Base-by-base conservation (phyloP, 2,888 invertebrate genomes). In the Rotaria magnacalcarata region DNA sequence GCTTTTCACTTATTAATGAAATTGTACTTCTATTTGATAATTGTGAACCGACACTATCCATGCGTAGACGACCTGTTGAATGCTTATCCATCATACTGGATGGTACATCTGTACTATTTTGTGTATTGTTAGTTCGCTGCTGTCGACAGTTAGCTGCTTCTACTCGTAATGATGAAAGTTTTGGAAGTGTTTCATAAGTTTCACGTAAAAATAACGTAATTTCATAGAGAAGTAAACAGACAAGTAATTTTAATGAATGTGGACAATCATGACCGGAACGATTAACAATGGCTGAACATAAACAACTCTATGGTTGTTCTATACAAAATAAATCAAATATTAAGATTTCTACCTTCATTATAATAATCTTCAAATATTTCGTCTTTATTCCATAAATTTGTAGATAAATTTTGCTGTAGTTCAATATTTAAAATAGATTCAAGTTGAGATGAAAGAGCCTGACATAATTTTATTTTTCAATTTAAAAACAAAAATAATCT, bases 141-240 rank as follows among this genome's bases (percentile, higher is more conserved):
- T 96, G 96, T 96, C 96, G 43, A 47, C 2, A 14, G 24, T 47
- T 10, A 10, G 14, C 21, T 24, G 96, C 94, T 96, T 96, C 89
- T 96, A 96, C 96, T 88, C 89, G 87, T 87, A 90, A 89, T 54
- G 89, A 88, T 87, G 91, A 90, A 89, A 90, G 19, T 21, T 90
- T 87, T 0, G 93, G 93, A 84, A 93, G 90, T 87, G 92, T 91
- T 90, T 96, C 96, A 91, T 97, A 98, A 0, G 97, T 96, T 92
- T 99, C 99, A 27, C 99, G 93, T 85, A 99, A 92, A 91, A 98
- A 99, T 0, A 97, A 94, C 0, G 99, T 98, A 87, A 99, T 96
- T 93, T 99, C 99, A 89, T 95, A 93, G n/a, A 99, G 93, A 41
- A 99, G 93, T 86, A 96, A 94, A 90, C 97, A 97, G 4, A 97